phyloP scores from a whole-genome alignment of 2,797 vertebrate genomes.

The Parauchenoglanis ngamensis region DNA sequence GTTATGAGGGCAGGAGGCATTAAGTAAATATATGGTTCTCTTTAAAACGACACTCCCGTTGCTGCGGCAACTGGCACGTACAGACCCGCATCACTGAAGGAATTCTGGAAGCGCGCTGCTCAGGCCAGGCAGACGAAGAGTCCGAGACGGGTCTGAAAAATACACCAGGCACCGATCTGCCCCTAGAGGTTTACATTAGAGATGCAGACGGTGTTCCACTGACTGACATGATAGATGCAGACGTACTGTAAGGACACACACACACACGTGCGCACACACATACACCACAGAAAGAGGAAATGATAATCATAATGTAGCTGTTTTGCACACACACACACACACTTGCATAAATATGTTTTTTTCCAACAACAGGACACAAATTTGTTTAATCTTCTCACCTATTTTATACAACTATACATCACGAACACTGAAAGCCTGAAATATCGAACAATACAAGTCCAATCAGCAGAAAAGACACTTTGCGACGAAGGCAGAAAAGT shows the following conservation, averaged over 20 bases:
- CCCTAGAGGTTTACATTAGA: conserved; percentile 47
- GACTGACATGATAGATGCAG: conserved; percentile 49
- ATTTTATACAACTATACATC: background rate
- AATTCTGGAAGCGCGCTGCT: conserved; percentile 39
- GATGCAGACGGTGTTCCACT: conserved; percentile 36
- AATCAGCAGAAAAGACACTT: background rate
- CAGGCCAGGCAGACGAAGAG: conserved; percentile 19
- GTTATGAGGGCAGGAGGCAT: conserved; percentile 64
- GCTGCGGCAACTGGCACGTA: conserved; percentile 58
- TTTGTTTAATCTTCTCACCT: background rate
- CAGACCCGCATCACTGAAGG: conserved; percentile 28
- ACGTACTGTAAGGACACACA: conserved; percentile 6
- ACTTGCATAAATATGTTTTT: background rate
- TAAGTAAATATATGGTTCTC: conserved; percentile 68
- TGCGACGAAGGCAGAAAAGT: background rate
- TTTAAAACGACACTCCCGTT: conserved; percentile 59
- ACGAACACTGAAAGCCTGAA: background rate
- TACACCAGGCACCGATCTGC: background rate
- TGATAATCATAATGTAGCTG: background rate
- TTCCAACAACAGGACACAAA: no score
- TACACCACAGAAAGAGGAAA: background rate
- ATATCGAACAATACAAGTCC: no score
- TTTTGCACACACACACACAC: background rate
- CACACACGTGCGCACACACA: background rate
- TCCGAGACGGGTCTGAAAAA: conserved; percentile 13